Percentiles rank a stretch among this genome's conserved stretches.
Conservation (phyloP, 2,113 vertebrate genomes). For the Osmerus eperlanus region DNA sequence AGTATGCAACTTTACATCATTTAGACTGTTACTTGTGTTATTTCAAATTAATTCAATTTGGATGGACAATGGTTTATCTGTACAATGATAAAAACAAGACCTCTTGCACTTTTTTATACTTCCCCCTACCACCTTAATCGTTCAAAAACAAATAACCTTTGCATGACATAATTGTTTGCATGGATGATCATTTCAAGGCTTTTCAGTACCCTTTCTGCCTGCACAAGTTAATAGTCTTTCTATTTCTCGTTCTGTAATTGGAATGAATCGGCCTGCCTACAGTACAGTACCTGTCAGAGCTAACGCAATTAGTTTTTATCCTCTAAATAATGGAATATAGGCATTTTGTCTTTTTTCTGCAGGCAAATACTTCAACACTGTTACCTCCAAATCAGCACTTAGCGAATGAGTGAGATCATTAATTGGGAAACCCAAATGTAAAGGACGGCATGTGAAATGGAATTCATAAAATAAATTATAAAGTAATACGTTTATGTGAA, state of each 20-base stretch:
- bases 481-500: background rate
- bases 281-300: background rate
- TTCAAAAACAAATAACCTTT: no score
- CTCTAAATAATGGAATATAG: conserved; percentile 14
- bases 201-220: conserved; percentile 5
- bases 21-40: no score
- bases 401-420: background rate
- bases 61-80: no score
- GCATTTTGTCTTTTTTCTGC: conserved; percentile 9
- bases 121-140: no score
- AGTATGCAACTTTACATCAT: no score
- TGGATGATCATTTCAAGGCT: no score
- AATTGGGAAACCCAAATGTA: background rate
- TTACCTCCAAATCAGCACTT: conserved; percentile 2
- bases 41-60: no score
- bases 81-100: no score
- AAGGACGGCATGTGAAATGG: background rate
- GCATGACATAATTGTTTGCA: no score
- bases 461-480: background rate
- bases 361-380: conserved; percentile 8
- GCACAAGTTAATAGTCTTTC: conserved; percentile 2
- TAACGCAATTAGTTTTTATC: conserved; percentile 19
- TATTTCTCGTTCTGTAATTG: conserved; percentile 12
- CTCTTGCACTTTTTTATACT: no score
- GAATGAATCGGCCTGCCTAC: conserved; percentile 3